Conservation (phyloP, 1,140 invertebrate species). For the Drosophila bifasciata region DNA sequence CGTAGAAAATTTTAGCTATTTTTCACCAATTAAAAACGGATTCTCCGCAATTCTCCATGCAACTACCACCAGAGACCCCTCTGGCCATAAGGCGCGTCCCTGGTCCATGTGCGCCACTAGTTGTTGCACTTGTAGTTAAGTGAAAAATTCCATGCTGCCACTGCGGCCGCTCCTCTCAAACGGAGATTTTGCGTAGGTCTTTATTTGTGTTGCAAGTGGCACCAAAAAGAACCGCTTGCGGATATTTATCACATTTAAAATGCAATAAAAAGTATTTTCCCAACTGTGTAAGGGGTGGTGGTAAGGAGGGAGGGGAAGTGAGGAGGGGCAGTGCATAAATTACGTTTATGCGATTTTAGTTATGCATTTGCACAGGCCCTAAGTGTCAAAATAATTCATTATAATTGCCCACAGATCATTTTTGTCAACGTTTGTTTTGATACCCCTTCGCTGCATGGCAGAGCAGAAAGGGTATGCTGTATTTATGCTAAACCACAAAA, state of each 20-base stretch:
- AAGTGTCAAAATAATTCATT: conserved; percentile 83
- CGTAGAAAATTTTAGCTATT: conserved; percentile 74
- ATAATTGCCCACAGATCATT: conserved; percentile 83
- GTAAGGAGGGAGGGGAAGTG: conserved; percentile 27
- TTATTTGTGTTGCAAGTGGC: conserved; percentile 51
- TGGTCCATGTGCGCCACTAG: conserved; percentile 19
- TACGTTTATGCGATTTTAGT: conserved; percentile 77
- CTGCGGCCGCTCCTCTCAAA: too few relatives aligned
- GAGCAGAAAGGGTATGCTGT: too few relatives aligned
- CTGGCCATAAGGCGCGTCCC: conserved; percentile 6
- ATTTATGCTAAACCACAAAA: too few relatives aligned
- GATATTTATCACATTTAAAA: conserved; percentile 84
- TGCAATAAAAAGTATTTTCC: conserved; percentile 77
- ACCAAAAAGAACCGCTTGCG: conserved; percentile 39
- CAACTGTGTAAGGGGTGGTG: conserved; percentile 4
- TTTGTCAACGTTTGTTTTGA: conserved; percentile 66
- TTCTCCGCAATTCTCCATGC: conserved; percentile 71
- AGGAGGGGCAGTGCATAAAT: conserved; percentile 63
- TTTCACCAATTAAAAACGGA: conserved; percentile 82
- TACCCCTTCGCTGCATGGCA: background rate
- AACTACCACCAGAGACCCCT: conserved; percentile 23
- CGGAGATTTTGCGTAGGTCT: conserved; percentile 50
- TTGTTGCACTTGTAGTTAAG: conserved; percentile 43
- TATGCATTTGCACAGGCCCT: conserved; percentile 70
- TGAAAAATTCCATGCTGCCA: conserved; percentile 69